Percentiles rank a stretch among this genome's conserved stretches.
Evolutionary conservation across 64 coral and sea anemone genomes (phyloP).

Genomic region (Dendronephthya gigantea): DNA sequence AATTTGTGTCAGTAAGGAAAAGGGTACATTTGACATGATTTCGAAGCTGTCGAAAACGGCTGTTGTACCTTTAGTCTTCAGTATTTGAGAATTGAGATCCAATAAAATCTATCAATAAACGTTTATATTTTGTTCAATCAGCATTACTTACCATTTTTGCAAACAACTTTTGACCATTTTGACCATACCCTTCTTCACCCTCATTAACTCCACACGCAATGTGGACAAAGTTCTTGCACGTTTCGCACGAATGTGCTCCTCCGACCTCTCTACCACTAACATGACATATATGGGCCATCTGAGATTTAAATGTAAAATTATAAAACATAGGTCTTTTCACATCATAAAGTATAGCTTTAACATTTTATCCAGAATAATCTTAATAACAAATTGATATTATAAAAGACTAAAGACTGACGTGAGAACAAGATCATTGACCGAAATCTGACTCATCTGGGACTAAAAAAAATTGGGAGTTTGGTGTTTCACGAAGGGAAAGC

Average conservation of each 20-base stretch:
- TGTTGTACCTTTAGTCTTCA: too few species aligned
- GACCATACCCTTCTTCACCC: background rate
- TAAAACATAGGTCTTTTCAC: background rate
- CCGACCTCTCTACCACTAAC: background rate
- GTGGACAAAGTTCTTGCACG: background rate
- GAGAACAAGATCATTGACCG: background rate
- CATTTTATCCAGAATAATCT: background rate
- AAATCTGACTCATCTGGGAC: too few species aligned
- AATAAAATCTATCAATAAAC: too few species aligned
- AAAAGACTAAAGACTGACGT: background rate
- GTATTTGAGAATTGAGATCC: too few species aligned
- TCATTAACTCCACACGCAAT: background rate
- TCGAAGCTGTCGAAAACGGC: too few species aligned
- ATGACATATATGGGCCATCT: background rate
- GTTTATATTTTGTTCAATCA: background rate
- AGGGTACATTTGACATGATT: too few species aligned
- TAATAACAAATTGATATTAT: background rate
- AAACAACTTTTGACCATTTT: background rate
- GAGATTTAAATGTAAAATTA: background rate
- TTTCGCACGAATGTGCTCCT: background rate
- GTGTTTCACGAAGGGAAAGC: too few species aligned
- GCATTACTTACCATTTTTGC: background rate
- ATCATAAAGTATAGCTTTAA: background rate
- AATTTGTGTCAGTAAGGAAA: too few species aligned
- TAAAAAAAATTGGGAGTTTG: background rate